Percentiles rank a stretch among this genome's conserved stretches.
Evolutionary conservation across 2,888 invertebrate species (phyloP).

Genomic region (Xanthia icteritia): DNA sequence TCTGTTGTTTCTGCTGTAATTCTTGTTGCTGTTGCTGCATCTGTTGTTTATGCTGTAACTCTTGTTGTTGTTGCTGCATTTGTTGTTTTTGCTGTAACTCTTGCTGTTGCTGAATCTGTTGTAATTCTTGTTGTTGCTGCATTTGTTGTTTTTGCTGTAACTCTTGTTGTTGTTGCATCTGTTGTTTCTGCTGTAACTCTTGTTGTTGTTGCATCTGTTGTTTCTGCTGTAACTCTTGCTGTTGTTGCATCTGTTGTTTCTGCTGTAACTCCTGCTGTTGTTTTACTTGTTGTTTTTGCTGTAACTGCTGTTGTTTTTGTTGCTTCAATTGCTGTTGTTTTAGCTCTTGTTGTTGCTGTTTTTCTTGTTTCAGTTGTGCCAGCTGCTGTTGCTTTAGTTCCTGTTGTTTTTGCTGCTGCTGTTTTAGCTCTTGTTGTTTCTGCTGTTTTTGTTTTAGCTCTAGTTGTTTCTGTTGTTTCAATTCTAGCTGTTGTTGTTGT

Average conservation of each 20-base stretch:
- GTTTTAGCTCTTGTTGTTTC: conserved; percentile 32
- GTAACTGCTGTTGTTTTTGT: conserved; percentile 31
- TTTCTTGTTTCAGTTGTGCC: conserved; percentile 23
- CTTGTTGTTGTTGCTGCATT: conserved; percentile 20
- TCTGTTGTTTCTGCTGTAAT: conserved; percentile 25
- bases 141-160: conserved; percentile 35
- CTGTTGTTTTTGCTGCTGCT: conserved; percentile 35
- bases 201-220: conserved; percentile 21
- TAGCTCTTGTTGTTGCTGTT: conserved; percentile 29
- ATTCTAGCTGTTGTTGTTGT: conserved; percentile 42
- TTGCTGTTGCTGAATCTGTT: conserved; percentile 34
- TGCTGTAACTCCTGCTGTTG: conserved; percentile 35
- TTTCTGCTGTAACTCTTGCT: conserved; percentile 25
- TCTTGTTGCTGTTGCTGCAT: conserved; percentile 32
- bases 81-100: conserved; percentile 29
- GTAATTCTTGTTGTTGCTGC: conserved; percentile 31
- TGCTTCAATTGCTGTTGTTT: conserved; percentile 34
- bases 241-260: conserved; percentile 44
- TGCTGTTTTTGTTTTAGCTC: conserved; percentile 38
- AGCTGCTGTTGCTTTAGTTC: conserved; percentile 39
- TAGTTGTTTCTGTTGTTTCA: conserved; percentile 38
- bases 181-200: conserved; percentile 29
- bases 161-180: conserved; percentile 34
- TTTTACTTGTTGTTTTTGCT: conserved; percentile 32
- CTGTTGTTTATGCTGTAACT: conserved; percentile 34